These are phyloP conservation scores for Aurelia aurita complex sp. Pacific DNA, from an alignment of 30 jellyfish, hydroid and myxozoan species.

Conservation along the genomic window DNA sequence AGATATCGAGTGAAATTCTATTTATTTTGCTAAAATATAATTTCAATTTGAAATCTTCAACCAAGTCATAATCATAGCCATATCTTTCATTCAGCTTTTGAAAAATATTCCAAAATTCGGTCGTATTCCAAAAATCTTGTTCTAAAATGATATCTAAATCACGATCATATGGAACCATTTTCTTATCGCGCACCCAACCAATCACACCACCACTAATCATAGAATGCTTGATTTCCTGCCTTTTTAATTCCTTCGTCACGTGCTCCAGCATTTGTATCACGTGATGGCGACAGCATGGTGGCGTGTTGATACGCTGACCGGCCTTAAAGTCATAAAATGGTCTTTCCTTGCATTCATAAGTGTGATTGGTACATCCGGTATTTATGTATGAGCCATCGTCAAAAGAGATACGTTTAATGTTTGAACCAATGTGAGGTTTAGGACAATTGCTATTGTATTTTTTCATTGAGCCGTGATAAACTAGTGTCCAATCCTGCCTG, in stretches of 20 bases:
- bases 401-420: slow-evolving; percentile 53
- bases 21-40: slow-evolving; percentile 57
- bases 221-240: slow-evolving; percentile 52
- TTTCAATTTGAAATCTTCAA: slow-evolving; percentile 66
- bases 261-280: slow-evolving; percentile 59
- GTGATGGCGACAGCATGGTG: slow-evolving; percentile 95
- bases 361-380: slow-evolving; percentile 72
- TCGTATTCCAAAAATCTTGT: slow-evolving; percentile 65
- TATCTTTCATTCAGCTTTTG: slow-evolving; percentile 14
- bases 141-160: slow-evolving; percentile 80
- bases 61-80: slow-evolving; percentile 46
- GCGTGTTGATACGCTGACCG: slow-evolving; percentile 72
- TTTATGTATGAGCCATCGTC: slow-evolving; percentile 36
- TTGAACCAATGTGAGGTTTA: slow-evolving; percentile 15
- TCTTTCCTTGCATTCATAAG: slow-evolving; percentile 74
- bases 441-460: slow-evolving; percentile 13
- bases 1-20: slow-evolving; percentile 62
- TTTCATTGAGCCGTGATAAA: slow-evolving; percentile 7
- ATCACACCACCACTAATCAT: slow-evolving; percentile 88
- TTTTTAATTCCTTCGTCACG: slow-evolving; percentile 37
- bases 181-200: slow-evolving; percentile 86
- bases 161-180: slow-evolving; percentile 87
- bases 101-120: slow-evolving; percentile 51
- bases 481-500: slow-evolving; percentile 42
- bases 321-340: slow-evolving; percentile 57